phyloP scores from a whole-genome alignment of 2,797 vertebrate genomes.

The Dromococcyx pavoninus region DNA sequence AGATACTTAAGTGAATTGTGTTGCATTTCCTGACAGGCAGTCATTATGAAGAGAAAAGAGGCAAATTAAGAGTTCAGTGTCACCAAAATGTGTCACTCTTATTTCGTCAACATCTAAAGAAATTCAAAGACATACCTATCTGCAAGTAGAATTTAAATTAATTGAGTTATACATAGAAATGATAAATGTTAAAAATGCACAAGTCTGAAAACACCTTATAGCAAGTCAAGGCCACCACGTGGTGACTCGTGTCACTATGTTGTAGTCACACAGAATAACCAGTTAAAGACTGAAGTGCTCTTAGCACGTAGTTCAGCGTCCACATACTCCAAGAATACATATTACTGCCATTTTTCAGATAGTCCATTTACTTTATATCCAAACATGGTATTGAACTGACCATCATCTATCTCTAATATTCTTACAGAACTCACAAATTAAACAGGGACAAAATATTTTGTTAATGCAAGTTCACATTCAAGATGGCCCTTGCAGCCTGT shows the following conservation, averaged over 20 bases:
- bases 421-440: not conserved
- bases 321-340: accelerated
- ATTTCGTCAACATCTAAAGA: not conserved
- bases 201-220: not conserved
- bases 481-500: not conserved
- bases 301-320: not conserved
- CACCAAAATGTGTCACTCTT: not conserved
- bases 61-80: not conserved
- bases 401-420: not conserved
- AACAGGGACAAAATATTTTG: not conserved
- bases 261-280: not conserved
- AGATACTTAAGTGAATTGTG: not conserved
- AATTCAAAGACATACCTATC: not conserved
- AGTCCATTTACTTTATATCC: not conserved
- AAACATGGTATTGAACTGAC: not conserved
- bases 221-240: not conserved
- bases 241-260: accelerated
- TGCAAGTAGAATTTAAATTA: not conserved
- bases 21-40: not conserved
- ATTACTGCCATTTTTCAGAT: not conserved
- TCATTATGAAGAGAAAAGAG: not conserved
- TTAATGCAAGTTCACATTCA: not conserved
- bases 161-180: not conserved
- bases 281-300: not conserved
- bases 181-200: not conserved